These are phyloP conservation scores for Colletes gigas DNA, from an alignment of 1,140 invertebrate species.

Conservation along the genomic window DNA sequence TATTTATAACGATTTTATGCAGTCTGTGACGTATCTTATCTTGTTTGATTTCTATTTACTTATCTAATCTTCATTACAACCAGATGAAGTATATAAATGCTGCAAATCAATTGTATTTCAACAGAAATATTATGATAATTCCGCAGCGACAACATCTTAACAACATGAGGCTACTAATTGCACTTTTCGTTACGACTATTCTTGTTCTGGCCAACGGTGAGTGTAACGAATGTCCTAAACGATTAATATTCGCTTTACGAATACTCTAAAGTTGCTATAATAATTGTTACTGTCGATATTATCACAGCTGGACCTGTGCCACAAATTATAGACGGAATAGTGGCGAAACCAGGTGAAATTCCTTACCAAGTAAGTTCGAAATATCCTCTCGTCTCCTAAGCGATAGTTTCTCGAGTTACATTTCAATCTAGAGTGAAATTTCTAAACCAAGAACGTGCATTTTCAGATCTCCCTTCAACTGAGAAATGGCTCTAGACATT, in stretches of 20 bases:
- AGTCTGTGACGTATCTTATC: not conserved
- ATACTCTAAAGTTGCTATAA: not conserved
- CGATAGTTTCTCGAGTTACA: not conserved
- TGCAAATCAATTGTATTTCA: not conserved
- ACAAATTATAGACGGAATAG: slow-evolving; percentile 57
- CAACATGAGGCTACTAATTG: not conserved
- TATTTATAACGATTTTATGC: not conserved
- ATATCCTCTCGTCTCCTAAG: too few relatives aligned
- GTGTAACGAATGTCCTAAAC: not conserved
- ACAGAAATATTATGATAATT: not conserved
- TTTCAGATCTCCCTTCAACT: slow-evolving; percentile 60
- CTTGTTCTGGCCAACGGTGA: slow-evolving; percentile 13
- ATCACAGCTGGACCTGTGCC: not conserved
- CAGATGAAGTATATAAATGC: not conserved
- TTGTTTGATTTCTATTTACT: not conserved
- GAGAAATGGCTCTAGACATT: slow-evolving; percentile 21
- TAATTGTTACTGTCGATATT: not conserved
- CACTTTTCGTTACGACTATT: not conserved
- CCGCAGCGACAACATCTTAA: not conserved
- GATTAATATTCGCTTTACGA: not conserved
- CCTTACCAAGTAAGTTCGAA: slow-evolving; percentile 64
- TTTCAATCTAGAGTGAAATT: not conserved
- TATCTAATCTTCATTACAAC: slow-evolving; percentile 39
- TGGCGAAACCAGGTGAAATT: slow-evolving; percentile 61
- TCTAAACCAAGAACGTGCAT: not conserved